These are phyloP conservation scores for Argyresthia albistria DNA, from an alignment of 2,888 invertebrate genomes.

Conservation along the genomic window DNA sequence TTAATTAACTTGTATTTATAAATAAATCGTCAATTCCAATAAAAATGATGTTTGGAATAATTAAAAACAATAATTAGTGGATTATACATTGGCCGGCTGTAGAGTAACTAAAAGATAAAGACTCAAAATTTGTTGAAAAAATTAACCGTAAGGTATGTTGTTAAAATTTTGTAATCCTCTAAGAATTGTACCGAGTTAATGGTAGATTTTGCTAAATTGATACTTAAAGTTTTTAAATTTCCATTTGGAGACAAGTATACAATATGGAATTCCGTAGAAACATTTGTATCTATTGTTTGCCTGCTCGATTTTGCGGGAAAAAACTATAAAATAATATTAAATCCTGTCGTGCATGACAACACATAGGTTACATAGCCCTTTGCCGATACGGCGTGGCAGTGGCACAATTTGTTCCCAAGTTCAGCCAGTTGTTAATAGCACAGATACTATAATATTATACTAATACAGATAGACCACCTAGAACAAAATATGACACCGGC, in stretches of 20 bases:
- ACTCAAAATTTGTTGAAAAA: background rate
- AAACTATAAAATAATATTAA: too few species aligned
- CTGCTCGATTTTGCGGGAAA: too few species aligned
- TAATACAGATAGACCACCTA: too few species aligned
- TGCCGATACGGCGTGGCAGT: too few species aligned
- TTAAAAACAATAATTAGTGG: background rate
- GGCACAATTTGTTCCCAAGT: too few species aligned
- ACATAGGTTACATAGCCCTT: too few species aligned
- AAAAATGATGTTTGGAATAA: background rate
- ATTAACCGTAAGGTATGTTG: background rate
- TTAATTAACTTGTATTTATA: background rate
- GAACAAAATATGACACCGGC: too few species aligned
- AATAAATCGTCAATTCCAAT: background rate
- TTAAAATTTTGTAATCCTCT: background rate
- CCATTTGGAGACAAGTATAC: background rate
- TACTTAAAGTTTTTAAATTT: background rate
- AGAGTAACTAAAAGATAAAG: background rate
- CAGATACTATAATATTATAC: too few species aligned
- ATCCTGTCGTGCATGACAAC: too few species aligned
- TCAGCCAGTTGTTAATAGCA: too few species aligned
- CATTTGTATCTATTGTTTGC: too few species aligned
- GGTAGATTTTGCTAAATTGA: slow-evolving; percentile 4
- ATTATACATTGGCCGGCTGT: background rate
- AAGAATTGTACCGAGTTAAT: background rate
- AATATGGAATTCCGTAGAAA: too few species aligned